Evolutionary conservation across 2,888 invertebrate species (phyloP).

Genomic region (Drosophila anomalipes): DNA sequence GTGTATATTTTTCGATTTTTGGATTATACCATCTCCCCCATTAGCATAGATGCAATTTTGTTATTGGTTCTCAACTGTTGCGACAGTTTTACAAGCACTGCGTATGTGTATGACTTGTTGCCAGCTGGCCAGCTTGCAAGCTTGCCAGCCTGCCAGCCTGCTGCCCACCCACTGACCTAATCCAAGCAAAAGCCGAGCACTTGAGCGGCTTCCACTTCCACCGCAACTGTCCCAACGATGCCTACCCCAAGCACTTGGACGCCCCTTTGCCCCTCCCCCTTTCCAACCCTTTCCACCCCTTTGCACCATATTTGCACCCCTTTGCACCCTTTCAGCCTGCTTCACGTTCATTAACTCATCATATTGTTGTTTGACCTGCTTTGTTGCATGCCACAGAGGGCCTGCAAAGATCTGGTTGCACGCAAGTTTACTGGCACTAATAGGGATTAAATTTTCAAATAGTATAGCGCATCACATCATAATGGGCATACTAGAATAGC

Average conservation of each 20-base stretch:
- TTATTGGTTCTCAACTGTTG: neutral
- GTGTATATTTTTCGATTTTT: neutral
- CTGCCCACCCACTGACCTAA: conserved; percentile 30
- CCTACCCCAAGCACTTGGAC: neutral
- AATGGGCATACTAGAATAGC: neutral
- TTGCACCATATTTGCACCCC: no score
- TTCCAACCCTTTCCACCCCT: neutral
- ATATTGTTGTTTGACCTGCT: conserved; percentile 16
- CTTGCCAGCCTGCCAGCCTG: neutral
- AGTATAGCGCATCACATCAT: neutral
- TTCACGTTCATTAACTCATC: conserved; percentile 31
- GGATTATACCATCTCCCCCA: neutral
- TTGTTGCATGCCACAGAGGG: conserved; percentile 26
- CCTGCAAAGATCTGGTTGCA: neutral
- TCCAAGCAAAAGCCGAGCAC: conserved; percentile 29
- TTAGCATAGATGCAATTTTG: neutral
- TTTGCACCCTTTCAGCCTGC: neutral
- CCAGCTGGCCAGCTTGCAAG: neutral
- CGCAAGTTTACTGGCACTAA: conserved; percentile 8
- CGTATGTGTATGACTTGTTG: neutral
- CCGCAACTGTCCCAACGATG: conserved; percentile 3
- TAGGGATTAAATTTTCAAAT: neutral
- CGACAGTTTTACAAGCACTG: conserved; percentile 9
- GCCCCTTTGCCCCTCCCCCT: neutral
- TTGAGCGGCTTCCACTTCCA: conserved; percentile 33